Evolutionary conservation across 2,113 vertebrate genomes (phyloP).

Genomic region (Siphamia tubifer): DNA sequence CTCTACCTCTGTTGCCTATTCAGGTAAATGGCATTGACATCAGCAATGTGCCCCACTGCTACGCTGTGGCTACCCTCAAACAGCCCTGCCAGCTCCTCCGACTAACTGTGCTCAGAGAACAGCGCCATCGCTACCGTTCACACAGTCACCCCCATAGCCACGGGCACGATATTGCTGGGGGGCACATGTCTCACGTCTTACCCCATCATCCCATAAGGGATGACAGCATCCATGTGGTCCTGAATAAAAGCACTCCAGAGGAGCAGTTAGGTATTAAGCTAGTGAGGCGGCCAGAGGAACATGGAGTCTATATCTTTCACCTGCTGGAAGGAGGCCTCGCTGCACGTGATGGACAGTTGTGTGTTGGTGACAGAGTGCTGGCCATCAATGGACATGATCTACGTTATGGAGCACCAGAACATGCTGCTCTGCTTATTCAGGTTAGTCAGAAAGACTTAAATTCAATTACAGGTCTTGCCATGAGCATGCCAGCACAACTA

Average conservation of each 20-base stretch:
- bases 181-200: constrained; percentile 80
- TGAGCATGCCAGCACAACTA: neutral
- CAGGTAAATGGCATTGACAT: constrained; percentile 98
- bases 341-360: constrained; percentile 87
- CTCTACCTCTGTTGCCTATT: neutral
- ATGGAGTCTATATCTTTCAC: constrained; percentile 91
- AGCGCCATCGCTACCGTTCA: constrained; percentile 84
- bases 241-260: constrained; percentile 86
- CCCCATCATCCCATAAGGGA: constrained; percentile 69
- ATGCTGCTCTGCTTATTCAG: constrained; percentile 92
- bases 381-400: constrained; percentile 96
- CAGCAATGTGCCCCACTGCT: constrained; percentile 91
- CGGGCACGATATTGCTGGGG: constrained; percentile 51
- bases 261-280: constrained; percentile 97
- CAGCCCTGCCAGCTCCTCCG: constrained; percentile 89
- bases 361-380: constrained; percentile 88
- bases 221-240: constrained; percentile 88
- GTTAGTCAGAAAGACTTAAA: constrained; percentile 42
- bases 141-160: constrained; percentile 58
- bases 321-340: constrained; percentile 92
- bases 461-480: neutral
- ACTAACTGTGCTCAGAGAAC: constrained; percentile 91
- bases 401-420: constrained; percentile 90
- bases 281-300: constrained; percentile 87
- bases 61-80: constrained; percentile 87